These are phyloP conservation scores for Dromius quadrimaculatus DNA, from an alignment of 2,888 invertebrate genomes.

Conservation along the genomic window DNA sequence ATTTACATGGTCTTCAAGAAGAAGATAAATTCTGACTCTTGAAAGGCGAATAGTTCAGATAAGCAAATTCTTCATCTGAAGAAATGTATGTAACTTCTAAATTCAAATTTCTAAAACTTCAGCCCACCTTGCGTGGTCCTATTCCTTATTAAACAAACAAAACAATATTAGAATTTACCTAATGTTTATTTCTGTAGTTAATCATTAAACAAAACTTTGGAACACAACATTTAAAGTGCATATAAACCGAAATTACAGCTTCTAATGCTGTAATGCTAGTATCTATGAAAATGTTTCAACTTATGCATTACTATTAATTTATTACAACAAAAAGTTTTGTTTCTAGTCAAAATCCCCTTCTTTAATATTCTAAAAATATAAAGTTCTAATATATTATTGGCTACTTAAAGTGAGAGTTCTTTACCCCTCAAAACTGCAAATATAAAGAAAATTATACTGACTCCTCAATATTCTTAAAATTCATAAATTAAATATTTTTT, in stretches of 20 bases:
- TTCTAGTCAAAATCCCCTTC: no score
- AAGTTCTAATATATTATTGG: no score
- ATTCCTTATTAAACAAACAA: constrained; percentile 86
- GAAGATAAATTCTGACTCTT: constrained; percentile 45
- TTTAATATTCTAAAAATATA: no score
- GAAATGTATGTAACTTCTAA: constrained; percentile 55
- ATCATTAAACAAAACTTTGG: constrained; percentile 37
- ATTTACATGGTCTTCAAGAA: constrained; percentile 31
- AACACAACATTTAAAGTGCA: constrained; percentile 40
- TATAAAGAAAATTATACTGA: no score
- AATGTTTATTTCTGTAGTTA: constrained; percentile 37
- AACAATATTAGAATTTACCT: constrained; percentile 73
- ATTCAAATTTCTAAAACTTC: constrained; percentile 69
- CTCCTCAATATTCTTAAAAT: no score
- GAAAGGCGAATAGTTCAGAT: constrained; percentile 46
- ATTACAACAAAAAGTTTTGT: neutral
- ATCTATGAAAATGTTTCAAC: constrained; percentile 18
- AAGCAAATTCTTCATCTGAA: constrained; percentile 52
- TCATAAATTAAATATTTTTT: no score
- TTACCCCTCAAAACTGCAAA: no score
- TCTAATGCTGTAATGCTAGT: neutral
- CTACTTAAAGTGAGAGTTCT: no score
- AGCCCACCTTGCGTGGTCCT: constrained; percentile 87
- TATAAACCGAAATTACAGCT: constrained; percentile 29
- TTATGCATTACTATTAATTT: neutral